Evolutionary conservation across 2,113 vertebrate species (phyloP), one percentile per base, ranked within the genome.

Genomic region (Carassius carassius): DNA sequence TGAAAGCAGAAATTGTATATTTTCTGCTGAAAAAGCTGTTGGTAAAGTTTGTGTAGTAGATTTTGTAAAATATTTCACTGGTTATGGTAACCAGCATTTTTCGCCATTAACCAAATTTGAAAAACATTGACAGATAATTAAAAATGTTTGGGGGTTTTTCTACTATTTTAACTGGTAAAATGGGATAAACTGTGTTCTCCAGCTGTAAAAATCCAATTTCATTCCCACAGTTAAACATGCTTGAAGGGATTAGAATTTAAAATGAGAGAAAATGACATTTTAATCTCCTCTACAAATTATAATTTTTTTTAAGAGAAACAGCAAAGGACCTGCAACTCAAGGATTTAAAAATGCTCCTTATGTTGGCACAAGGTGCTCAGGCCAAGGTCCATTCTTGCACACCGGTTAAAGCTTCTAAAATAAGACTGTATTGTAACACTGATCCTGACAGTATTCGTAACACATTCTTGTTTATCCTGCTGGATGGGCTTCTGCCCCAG

Each of bases 361-460:
- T 25, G 14, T 44, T 16, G 21, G 35, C 51, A 37, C n/a, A 51
- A 21, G 72, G 49, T 63, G 5, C 35, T 65, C 25, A 32, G 72
- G 49, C 37, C 56, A 84, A 84, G 79, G 77, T 83, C 51, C 62
- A 77, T 32, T 11, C 63, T 85, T n/a, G 21, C 62, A 51, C 44
- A 19, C 14, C 11, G 37, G 67, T 41, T 82, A 21, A 44, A 19
- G 44, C 73, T 25, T 49, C 37, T 62, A 72, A 73, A 29, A 49
- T 25, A 49, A 75, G 19, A 10, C 16, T 62, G 3, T 44, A 29
- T 70, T 58, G 19, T 65, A 25, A 81, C 5, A 58, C 29, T 51
- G 11, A 32, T 75, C 56, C 60, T 37, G 0, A 79, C 12, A 56
- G 37, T 11, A 41, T 47, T 82, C 13, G 72, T 60, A 51, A 65